phyloP scores from a whole-genome alignment of 1,140 invertebrate species.

The Drosophila elegans region DNA sequence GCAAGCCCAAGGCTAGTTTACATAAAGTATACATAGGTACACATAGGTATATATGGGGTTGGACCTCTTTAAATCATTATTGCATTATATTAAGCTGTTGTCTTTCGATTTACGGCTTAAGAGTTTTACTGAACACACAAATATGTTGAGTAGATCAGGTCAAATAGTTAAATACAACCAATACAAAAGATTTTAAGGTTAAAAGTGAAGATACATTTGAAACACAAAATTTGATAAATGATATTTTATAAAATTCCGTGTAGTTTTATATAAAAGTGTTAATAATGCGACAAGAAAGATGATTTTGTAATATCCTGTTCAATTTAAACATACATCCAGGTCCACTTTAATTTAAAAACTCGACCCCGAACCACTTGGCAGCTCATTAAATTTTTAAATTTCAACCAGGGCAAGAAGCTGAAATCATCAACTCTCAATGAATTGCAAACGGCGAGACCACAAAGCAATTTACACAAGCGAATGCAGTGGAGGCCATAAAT shows the following conservation, averaged over 20 bases:
- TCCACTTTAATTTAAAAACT: neutral
- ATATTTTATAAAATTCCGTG: no score
- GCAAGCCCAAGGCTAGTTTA: constrained; percentile 9
- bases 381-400: constrained; percentile 62
- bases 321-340: neutral
- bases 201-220: no score
- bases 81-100: no score
- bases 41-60: no score
- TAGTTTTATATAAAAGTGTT: no score
- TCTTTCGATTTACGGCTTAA: no score
- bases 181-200: neutral
- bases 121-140: no score
- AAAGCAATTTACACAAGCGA: constrained; percentile 74
- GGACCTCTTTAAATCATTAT: no score
- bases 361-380: neutral
- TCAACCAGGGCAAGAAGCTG: constrained; percentile 35
- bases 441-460: constrained; percentile 52
- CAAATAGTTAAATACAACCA: no score
- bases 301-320: no score
- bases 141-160: no score
- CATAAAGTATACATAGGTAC: neutral
- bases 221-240: neutral
- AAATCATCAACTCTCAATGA: constrained; percentile 58
- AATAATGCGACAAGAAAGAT: no score
- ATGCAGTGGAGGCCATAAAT: constrained; percentile 68